Evolutionary conservation across 2,888 invertebrate species (phyloP).

Genomic region (Andricus quercusramuli): DNA sequence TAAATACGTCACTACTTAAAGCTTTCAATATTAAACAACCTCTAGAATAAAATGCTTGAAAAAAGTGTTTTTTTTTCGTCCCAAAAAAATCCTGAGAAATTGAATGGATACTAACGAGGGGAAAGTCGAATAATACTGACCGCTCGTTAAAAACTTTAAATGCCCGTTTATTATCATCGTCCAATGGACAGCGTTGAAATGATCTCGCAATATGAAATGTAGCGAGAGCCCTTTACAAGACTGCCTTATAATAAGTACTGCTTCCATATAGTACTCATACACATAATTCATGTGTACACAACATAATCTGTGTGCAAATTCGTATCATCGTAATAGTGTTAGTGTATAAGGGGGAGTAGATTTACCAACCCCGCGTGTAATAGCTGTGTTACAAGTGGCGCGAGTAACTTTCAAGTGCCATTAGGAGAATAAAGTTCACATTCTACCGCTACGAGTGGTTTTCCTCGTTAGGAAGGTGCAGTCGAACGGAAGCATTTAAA

Average conservation of each 20-base stretch:
- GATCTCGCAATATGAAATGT: conserved; percentile 53
- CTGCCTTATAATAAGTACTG: conserved; percentile 57
- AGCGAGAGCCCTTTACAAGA: conserved; percentile 55
- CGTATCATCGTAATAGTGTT: conserved; percentile 22
- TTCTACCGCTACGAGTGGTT: conserved; percentile 50
- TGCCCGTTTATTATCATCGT: conserved; percentile 65
- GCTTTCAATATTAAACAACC: too few species aligned
- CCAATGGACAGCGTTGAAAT: conserved; percentile 46
- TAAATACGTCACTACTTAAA: too few species aligned
- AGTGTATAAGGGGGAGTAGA: conserved; percentile 20
- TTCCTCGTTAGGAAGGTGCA: conserved; percentile 55
- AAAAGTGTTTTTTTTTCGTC: too few species aligned
- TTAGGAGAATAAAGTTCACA: conserved; percentile 59
- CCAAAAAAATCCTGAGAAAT: too few species aligned
- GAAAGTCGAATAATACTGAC: conserved; percentile 63
- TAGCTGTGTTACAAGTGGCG: conserved; percentile 68
- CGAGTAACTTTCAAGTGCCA: conserved; percentile 71
- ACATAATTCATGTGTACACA: conserved; percentile 43
- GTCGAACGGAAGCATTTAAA: conserved; percentile 56
- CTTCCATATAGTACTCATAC: conserved; percentile 43
- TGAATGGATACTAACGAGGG: neutral
- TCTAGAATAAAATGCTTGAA: too few species aligned
- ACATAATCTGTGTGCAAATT: conserved; percentile 48
- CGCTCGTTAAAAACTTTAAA: conserved; percentile 75
- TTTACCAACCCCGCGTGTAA: conserved; percentile 56